Conservation (phyloP, 2,113 vertebrate genomes). For the Hemichromis elongatus region DNA sequence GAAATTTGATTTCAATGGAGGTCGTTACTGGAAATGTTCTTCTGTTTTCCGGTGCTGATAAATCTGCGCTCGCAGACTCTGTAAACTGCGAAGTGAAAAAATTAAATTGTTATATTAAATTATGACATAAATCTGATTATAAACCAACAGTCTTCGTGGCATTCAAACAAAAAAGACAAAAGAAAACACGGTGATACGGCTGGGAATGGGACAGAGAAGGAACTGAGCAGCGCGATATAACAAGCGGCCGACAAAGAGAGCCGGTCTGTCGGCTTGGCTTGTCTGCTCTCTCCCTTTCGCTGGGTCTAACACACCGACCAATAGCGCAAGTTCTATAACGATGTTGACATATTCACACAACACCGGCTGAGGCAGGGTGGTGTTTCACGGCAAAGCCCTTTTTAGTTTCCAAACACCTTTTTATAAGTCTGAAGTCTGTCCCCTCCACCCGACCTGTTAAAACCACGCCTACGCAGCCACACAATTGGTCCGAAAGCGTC, state of each 20-base stretch:
- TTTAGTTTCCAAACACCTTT: slow-evolving; percentile 95
- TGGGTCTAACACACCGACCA: slow-evolving; percentile 51
- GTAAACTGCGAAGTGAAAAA: background rate
- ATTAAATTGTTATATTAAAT: background rate
- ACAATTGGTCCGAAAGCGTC: slow-evolving; percentile 99
- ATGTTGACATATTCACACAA: slow-evolving; percentile 91
- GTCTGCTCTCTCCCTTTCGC: slow-evolving; percentile 22
- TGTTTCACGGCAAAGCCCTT: slow-evolving; percentile 83
- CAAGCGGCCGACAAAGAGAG: slow-evolving; percentile 8
- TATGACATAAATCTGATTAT: background rate
- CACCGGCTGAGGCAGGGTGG: slow-evolving; percentile 75
- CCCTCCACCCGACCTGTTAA: slow-evolving; percentile 97
- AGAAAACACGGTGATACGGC: background rate
- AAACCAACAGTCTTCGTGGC: background rate
- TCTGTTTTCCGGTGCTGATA: background rate
- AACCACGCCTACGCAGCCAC: slow-evolving; percentile 96
- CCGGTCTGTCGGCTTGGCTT: slow-evolving; percentile 22
- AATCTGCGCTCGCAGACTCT: background rate
- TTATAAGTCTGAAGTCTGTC: slow-evolving; percentile 94
- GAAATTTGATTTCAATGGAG: slow-evolving; percentile 10
- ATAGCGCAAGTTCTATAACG: slow-evolving; percentile 74
- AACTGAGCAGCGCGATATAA: background rate
- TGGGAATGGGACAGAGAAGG: background rate
- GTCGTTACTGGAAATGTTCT: slow-evolving; percentile 17
- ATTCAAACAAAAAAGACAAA: background rate